Base-by-base conservation (phyloP, 2,113 vertebrate species). In the Dendropsophus ebraccatus region DNA sequence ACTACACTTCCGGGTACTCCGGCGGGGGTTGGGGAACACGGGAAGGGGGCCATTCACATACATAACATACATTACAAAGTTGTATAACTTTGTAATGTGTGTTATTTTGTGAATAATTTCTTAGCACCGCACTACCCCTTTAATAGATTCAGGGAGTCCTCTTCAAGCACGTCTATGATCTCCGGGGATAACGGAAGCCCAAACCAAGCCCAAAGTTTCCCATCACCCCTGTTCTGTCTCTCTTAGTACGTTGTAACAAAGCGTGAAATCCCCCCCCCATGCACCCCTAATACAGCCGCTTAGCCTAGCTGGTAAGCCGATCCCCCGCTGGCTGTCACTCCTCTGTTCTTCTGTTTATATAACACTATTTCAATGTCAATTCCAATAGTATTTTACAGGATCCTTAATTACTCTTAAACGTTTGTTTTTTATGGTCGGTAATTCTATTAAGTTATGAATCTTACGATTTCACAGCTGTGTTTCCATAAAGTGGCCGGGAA, bases 371-470 rank as follows among this genome's bases (percentile, higher is more conserved):
- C 87, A 82, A 80, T 91, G 89, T 91, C 90, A 84, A 82, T 90
- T 91, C 89, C 86, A 92, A 88, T 87, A 90, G 85, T 83, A 88
- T 82, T 90, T 91, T 91, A 87, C 87, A 87, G 85, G 91, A 87
- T 89, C 74, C 56, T 92, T 93, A 92, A 92, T 90, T 90, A 75
- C 11, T 50, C 88, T 91, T 92, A 88, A 89, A 89, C 28, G 88
- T 88, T 89, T 87, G 49, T 88, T 90, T 90, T 41, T 88, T 80
- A 88, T 85, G 87, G 83, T 84, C 91, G 90, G 85, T 80, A 92
- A 88, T 88, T 83, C 67, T 89, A 56, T 90, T 83, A 87, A 77
- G 88, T 91, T 93, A 82, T 88, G 86, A 89, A 91, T 85, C 75
- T 70, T 79, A 85, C 49, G 35, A 85, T 79, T 85, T 79, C 74